phyloP scores from a whole-genome alignment of 2,888 invertebrate genomes.

The Zygaena filipendulae region DNA sequence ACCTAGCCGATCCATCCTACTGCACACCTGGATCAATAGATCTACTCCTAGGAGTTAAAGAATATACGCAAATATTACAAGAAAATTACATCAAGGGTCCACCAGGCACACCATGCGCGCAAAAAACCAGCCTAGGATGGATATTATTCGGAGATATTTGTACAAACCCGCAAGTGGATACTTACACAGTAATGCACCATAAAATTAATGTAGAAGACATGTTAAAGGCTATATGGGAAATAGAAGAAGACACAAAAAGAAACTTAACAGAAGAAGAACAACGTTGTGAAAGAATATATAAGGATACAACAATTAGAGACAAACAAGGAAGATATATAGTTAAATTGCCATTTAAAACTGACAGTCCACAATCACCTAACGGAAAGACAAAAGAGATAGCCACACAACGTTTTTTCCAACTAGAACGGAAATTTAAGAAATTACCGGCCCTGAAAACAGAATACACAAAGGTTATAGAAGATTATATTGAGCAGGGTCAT shows the following conservation, averaged over 20 bases:
- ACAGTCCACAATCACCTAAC: conserved; percentile 10
- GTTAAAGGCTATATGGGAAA: conserved; percentile 5
- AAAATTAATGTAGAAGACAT: conserved; percentile 3
- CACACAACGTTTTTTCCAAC: conserved; percentile 12
- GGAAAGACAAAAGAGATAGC: conserved; percentile 17
- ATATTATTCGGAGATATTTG: conserved; percentile 13
- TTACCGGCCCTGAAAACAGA: conserved; percentile 11
- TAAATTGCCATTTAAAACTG: conserved; percentile 12
- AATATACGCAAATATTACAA: too few relatives aligned
- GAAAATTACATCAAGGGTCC: too few relatives aligned
- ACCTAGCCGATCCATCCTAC: neutral
- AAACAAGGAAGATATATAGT: conserved; percentile 7
- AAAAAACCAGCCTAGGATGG: conserved; percentile 15
- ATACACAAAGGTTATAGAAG: conserved; percentile 13
- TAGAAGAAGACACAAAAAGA: conserved; percentile 2
- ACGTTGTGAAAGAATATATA: conserved; percentile 7
- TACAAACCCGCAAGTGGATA: too few relatives aligned
- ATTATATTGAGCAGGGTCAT: conserved; percentile 11
- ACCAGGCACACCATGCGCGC: conserved; percentile 15
- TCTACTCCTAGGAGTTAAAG: neutral
- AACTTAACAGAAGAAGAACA: conserved; percentile 5
- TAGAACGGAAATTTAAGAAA: conserved; percentile 15
- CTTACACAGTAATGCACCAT: conserved; percentile 3
- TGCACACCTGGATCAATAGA: neutral
- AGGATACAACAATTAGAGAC: conserved; percentile 4